A percentile compares a stretch with the other conserved stretches of the same genome.
phyloP scores from a whole-genome alignment of 1,140 invertebrate genomes.

The Dufourea novaeangliae region DNA sequence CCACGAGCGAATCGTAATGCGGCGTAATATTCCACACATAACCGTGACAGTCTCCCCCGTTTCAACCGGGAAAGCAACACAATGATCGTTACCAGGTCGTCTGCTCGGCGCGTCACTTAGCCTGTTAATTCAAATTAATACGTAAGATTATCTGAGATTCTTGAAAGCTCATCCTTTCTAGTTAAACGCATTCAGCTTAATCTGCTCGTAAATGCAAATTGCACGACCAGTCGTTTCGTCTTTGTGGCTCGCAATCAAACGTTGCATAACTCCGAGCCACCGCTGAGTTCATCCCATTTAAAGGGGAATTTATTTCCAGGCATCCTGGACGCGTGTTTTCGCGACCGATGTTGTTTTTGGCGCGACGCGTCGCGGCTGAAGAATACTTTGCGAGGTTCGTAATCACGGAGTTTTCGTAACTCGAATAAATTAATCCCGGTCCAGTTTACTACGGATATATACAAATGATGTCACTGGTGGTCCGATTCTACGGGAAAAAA shows the following conservation, averaged over 20 bases:
- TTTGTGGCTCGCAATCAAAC: slow-evolving; percentile 54
- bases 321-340: slow-evolving; percentile 15
- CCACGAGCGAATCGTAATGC: slow-evolving; percentile 53
- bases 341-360: not conserved
- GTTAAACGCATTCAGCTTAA: slow-evolving; percentile 64
- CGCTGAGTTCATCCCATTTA: slow-evolving; percentile 51
- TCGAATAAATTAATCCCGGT: not conserved
- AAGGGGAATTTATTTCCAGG: slow-evolving; percentile 45
- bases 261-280: slow-evolving; percentile 53
- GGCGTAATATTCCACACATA: slow-evolving; percentile 54
- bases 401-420: not conserved
- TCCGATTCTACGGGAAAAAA: too few species aligned
- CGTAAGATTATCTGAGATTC: slow-evolving; percentile 61
- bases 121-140: slow-evolving; percentile 70
- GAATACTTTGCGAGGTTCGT: not conserved
- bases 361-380: not conserved
- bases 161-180: slow-evolving; percentile 61
- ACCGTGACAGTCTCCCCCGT: slow-evolving; percentile 43
- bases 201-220: slow-evolving; percentile 60
- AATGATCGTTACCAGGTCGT: slow-evolving; percentile 65
- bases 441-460: too few species aligned
- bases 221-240: slow-evolving; percentile 53
- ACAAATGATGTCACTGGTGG: too few species aligned
- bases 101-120: slow-evolving; percentile 59
- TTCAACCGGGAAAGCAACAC: slow-evolving; percentile 57